Base-by-base conservation (phyloP, 2,113 vertebrate genomes). In the Hyaena hyaena region DNA sequence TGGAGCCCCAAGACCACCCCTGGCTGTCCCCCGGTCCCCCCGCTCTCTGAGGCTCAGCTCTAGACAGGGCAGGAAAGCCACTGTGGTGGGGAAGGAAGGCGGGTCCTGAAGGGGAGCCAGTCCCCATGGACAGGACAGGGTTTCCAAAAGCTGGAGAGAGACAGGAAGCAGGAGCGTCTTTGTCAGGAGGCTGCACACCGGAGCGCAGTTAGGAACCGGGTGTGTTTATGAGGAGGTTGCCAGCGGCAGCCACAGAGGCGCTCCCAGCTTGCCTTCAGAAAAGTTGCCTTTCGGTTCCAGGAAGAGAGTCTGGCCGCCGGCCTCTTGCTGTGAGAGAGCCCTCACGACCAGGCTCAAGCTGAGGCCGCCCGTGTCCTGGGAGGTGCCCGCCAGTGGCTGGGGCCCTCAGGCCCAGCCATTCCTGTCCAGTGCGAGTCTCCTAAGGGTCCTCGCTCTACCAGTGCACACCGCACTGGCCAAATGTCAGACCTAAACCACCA, bases 261-360 rank as follows among this genome's bases (percentile, higher is more conserved):
- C 26, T 77, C 26, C 11, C 10, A 5, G 1, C 0, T 23, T 17
- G 10, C 48, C 48, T 45, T 69, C 23, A 23, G 71, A 50, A 61
- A 50, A 7, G 33, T 24, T 1, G 39, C 48, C 10, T 58, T 61
- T 15, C 35, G 17, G 35, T 55, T 77, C 2, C 16, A 28, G 45
- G 28, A 10, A 28, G 50, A 0, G 35, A 4, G 5, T 4, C n/a
- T 16, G 16, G 28, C 35, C 0, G 10, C 35, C 1, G 21, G 33
- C 26, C 77, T 84, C 69, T 21, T 77, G 14, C n/a, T 12, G 5
- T 7, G 5, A 33, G 2, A 33, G 17, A n/a, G 21, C 15, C 7
- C 23, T 14, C 2, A 11, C 48, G 26, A 31, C 9, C 66, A 53
- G 39, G 33, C 33, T 65, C 14, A 24, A 55, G 7, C 48, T 23